Conservation (phyloP, 2,888 invertebrate genomes). For the Nesidiocoris tenuis region DNA sequence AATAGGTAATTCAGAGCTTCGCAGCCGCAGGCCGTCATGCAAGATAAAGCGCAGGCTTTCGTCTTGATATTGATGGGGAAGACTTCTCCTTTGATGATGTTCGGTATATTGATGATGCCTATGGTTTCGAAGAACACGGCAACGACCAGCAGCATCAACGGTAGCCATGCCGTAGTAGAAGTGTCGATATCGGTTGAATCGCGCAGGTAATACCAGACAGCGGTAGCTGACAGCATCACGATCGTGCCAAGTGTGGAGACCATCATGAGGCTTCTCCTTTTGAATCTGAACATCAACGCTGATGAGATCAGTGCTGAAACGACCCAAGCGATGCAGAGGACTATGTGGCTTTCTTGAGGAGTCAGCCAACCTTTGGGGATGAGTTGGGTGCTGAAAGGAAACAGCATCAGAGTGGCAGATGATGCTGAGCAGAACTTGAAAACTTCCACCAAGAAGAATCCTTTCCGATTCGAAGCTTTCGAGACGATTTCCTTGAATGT, state of each 20-base stretch:
- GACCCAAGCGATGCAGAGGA: constrained; percentile 46
- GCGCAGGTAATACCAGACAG: constrained; percentile 45
- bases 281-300: constrained; percentile 46
- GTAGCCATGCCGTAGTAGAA: constrained; percentile 57
- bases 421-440: constrained; percentile 32
- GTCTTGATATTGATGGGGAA: constrained; percentile 66
- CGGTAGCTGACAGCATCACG: constrained; percentile 23
- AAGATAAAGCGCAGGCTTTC: constrained; percentile 61
- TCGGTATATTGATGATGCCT: constrained; percentile 63
- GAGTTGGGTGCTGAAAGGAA: constrained; percentile 48
- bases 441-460: constrained; percentile 46
- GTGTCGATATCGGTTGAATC: constrained; percentile 49
- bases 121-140: constrained; percentile 63
- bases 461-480: constrained; percentile 44
- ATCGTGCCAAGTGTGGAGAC: constrained; percentile 45
- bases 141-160: constrained; percentile 59
- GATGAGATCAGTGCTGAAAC: constrained; percentile 42
- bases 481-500: constrained; percentile 45
- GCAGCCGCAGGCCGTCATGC: constrained; percentile 60
- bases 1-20: constrained; percentile 62
- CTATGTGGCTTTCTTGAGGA: constrained; percentile 45
- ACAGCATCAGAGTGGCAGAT: constrained; percentile 41
- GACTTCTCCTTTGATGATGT: constrained; percentile 64
- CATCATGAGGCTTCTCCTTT: constrained; percentile 48
- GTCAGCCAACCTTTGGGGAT: constrained; percentile 46